Conservation (phyloP, 1,140 invertebrate species). For the Lucilia sericata region DNA sequence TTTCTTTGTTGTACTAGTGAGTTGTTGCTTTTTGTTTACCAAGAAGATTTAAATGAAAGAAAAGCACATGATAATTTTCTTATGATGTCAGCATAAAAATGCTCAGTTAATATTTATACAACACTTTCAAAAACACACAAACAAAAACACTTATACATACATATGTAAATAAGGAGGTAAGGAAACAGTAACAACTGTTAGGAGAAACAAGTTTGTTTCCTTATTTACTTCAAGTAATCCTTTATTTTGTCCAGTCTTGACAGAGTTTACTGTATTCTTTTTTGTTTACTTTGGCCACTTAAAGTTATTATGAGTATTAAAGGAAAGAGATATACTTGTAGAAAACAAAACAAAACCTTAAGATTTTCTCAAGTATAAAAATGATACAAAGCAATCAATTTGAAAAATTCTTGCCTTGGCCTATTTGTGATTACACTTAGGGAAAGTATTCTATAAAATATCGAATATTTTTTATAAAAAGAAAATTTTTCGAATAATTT, state of each 20-base stretch:
- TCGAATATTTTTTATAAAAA: not conserved
- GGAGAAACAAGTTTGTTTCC: too few species aligned
- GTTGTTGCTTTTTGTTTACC: not conserved
- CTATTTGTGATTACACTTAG: not conserved
- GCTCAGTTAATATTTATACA: not conserved
- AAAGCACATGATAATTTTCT: slow-evolving; percentile 23
- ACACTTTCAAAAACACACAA: not conserved
- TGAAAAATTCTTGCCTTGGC: not conserved
- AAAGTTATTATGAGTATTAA: slow-evolving; percentile 5
- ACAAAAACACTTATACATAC: not conserved
- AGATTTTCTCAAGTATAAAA: slow-evolving; percentile 10
- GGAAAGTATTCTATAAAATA: not conserved
- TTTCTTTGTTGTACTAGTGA: not conserved
- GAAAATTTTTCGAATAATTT: too few species aligned
- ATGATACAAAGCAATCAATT: slow-evolving; percentile 18
- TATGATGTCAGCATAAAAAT: slow-evolving; percentile 20
- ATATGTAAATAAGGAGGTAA: not conserved
- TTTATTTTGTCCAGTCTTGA: not conserved
- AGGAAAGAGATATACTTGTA: not conserved
- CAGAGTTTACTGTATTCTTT: not conserved
- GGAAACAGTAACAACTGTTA: too few species aligned
- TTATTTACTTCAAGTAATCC: too few species aligned
- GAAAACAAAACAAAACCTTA: not conserved
- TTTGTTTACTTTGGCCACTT: not conserved
- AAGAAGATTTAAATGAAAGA: slow-evolving; percentile 29